A percentile compares a stretch with the other conserved stretches of the same genome.
Conservation (phyloP, 2,113 vertebrate genomes). For the Hassar affinis region DNA sequence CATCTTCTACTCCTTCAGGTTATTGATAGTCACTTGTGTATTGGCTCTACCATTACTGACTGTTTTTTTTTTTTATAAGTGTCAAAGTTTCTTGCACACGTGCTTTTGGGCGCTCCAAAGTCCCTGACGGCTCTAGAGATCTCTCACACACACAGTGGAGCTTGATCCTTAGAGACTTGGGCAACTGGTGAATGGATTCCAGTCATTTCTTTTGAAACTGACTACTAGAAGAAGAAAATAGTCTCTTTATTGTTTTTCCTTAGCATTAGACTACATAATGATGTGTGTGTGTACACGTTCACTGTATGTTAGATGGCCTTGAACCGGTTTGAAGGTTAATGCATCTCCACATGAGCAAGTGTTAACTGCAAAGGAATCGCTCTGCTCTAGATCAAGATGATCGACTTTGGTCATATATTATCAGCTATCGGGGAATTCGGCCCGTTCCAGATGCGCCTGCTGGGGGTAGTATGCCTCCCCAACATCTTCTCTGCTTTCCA, state of each 20-base stretch:
- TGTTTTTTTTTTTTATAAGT: neutral
- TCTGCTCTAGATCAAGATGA: constrained; percentile 61
- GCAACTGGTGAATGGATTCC: too few relatives aligned
- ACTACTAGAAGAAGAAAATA: neutral
- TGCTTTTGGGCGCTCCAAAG: constrained; percentile 34
- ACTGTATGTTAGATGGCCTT: neutral
- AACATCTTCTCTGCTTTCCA: constrained; percentile 70
- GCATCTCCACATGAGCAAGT: neutral
- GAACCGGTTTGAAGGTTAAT: constrained; percentile 44
- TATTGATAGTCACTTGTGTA: neutral
- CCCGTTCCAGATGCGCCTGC: constrained; percentile 76
- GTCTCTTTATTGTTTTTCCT: neutral
- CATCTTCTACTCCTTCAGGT: too few relatives aligned
- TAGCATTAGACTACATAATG: neutral
- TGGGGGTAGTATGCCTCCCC: constrained; percentile 70
- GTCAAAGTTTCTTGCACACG: constrained; percentile 23
- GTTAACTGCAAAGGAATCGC: neutral
- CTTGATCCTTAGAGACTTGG: neutral
- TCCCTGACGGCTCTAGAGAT: neutral
- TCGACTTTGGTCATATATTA: constrained; percentile 72
- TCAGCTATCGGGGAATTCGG: constrained; percentile 80
- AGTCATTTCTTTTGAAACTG: neutral
- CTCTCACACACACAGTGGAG: neutral
- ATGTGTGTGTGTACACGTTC: neutral
- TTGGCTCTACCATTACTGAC: neutral